phyloP scores from a whole-genome alignment of 2,113 vertebrate genomes.

The Rhinolophus ferrumequinum region DNA sequence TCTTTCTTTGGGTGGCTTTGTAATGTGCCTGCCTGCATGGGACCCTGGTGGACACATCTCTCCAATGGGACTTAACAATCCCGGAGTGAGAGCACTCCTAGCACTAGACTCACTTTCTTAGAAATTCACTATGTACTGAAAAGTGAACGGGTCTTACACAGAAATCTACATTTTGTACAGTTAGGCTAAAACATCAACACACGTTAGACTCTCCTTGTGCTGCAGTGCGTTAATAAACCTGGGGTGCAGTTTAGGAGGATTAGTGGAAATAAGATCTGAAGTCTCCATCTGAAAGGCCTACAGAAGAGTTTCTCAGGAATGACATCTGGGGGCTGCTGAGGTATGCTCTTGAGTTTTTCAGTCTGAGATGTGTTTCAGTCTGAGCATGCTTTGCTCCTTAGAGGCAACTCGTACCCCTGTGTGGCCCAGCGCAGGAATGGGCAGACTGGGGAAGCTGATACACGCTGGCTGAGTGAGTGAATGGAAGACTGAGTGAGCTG shows the following conservation, averaged over 20 bases:
- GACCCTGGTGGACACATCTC: not conserved
- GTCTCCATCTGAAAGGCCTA: not conserved
- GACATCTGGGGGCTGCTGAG: not conserved
- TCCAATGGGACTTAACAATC: not conserved
- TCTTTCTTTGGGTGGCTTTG: not conserved
- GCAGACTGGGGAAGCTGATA: not conserved
- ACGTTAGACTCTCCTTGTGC: rapidly evolving
- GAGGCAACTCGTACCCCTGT: not conserved
- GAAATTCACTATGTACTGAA: not conserved
- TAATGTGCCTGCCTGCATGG: not conserved
- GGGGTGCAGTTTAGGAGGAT: not conserved
- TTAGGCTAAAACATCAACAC: not conserved
- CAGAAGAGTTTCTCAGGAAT: not conserved
- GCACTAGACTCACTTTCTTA: not conserved
- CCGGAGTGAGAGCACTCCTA: not conserved
- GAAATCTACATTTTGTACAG: not conserved
- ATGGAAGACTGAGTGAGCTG: not conserved
- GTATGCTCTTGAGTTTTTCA: not conserved
- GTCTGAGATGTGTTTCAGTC: not conserved
- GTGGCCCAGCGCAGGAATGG: not conserved
- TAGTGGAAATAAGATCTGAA: not conserved
- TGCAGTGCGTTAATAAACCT: rapidly evolving
- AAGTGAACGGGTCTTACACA: not conserved
- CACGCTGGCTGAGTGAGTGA: not conserved
- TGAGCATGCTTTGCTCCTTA: not conserved